Evolutionary conservation across 2,888 invertebrate species (phyloP).

Genomic region (Caenorhabditis sinica): DNA sequence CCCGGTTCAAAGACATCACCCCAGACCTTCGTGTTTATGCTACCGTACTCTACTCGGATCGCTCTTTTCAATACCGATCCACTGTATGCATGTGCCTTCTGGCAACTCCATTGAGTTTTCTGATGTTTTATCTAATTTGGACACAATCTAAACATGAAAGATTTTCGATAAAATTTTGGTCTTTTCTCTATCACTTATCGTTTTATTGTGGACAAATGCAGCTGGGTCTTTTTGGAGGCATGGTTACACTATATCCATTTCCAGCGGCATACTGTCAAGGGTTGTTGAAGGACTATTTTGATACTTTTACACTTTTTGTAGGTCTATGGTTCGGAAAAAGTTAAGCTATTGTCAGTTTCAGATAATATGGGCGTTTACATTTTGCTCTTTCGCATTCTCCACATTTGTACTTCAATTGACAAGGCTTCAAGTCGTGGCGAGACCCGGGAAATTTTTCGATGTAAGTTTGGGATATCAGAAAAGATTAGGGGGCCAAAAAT

Average conservation of each 20-base stretch:
- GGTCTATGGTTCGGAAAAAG: background rate
- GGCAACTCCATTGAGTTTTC: conserved; percentile 16
- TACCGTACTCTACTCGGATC: conserved; percentile 6
- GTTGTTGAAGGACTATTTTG: background rate
- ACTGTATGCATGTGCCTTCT: background rate
- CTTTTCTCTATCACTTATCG: background rate
- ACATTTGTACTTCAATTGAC: background rate
- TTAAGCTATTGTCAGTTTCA: background rate
- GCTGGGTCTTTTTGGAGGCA: conserved; percentile 13
- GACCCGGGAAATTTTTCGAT: conserved; percentile 24
- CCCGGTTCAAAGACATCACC: background rate
- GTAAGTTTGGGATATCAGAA: background rate
- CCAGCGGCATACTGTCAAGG: conserved; percentile 24
- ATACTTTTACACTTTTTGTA: conserved; percentile 17
- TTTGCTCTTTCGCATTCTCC: background rate
- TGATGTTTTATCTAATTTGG: conserved; percentile 12
- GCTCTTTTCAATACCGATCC: conserved; percentile 1
- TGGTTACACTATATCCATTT: conserved; percentile 32
- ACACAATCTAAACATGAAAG: conserved; percentile 29
- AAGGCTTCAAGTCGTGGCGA: background rate
- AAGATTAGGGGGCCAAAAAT: too few relatives aligned
- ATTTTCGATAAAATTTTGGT: background rate
- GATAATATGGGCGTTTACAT: background rate
- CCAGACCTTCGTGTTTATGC: conserved; percentile 6
- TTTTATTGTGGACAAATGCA: conserved; percentile 26